Base-by-base conservation (phyloP, 2,113 vertebrate species). In the Salvelinus fontinalis region DNA sequence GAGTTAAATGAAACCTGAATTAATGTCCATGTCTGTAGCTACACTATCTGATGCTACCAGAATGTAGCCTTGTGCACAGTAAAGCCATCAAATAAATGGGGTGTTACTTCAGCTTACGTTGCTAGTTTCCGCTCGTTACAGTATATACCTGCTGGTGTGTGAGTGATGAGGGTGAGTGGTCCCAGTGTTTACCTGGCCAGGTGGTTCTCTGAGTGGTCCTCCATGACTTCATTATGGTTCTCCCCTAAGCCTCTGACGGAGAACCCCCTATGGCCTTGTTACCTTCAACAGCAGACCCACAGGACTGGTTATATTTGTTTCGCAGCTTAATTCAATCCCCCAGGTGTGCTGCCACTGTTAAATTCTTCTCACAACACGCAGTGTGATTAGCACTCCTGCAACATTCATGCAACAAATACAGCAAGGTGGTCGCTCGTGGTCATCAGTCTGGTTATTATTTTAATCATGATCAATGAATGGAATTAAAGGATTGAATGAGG, bases 181-280 rank as follows among this genome's bases (percentile, higher is more conserved):
- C 5, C 34, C 60, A 26, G 70, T 81, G 79, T 84, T 87, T 84
- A 81, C 80, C 71, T 67, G 68, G 44, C 1, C 6, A 48, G 20
- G 0, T 27, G 74, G 68, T 70, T 78, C 49, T 3, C 26, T 75
- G 54, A 79, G 57, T 6, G 8, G 62, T 83, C 85, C 81, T 84
- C 51, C 39, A 22, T 85, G 88, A 79, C 84, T 83, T 90, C 84
- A 85, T 90, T 90, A 87, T 88, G 81, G 44, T 64, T 65, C 69
- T 29, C 1, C 9, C 13, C 9, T 0, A 59, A 62, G 39, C 79
- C 77, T 3, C 39, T 6, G 48, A 77, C 8, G 59, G 77, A 74
- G 9, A 62, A 62, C 5, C 59, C 0, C 12, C 67, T 70, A 7
- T 5, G 79, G 79, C 76, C 84, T 87, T 26, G 79, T 86, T 87